These are phyloP conservation scores for Tenthredo scrophulariae DNA, from an alignment of 2,888 invertebrate genomes.

Conservation along the genomic window DNA sequence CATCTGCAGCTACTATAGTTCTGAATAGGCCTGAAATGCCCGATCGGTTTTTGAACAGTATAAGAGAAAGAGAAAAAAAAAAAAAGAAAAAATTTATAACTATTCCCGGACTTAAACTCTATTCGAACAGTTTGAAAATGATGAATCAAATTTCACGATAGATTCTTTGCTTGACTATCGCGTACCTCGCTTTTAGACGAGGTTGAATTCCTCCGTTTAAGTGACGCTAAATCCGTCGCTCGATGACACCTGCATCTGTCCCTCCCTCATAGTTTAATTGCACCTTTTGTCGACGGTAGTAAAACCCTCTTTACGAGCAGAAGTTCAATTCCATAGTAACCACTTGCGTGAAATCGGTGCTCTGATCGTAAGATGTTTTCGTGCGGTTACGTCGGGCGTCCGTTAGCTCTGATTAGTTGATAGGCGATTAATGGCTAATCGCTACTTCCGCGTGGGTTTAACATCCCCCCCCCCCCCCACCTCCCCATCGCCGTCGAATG, in stretches of 20 bases:
- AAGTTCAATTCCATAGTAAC: constrained; percentile 54
- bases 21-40: constrained; percentile 17
- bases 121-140: not conserved
- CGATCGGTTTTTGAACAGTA: constrained; percentile 11
- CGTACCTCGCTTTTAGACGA: not conserved
- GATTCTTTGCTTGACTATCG: not conserved
- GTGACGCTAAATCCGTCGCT: not conserved
- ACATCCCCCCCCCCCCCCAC: not conserved
- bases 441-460: constrained; percentile 16
- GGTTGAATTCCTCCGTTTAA: not conserved
- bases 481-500: not conserved
- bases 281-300: constrained; percentile 62
- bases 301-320: constrained; percentile 67
- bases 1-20: not conserved
- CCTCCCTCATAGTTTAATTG: constrained; percentile 65
- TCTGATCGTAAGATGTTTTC: constrained; percentile 13
- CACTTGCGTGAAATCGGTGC: not conserved
- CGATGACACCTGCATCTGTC: constrained; percentile 38
- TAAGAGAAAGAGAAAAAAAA: not conserved
- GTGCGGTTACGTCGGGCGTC: not conserved
- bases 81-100: not conserved
- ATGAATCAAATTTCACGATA: not conserved
- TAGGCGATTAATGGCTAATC: constrained; percentile 39
- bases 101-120: not conserved
- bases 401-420: constrained; percentile 31